Evolutionary conservation across 2,797 vertebrate species (phyloP), one percentile per base, ranked within the genome.

Genomic region (Characodon lateralis): DNA sequence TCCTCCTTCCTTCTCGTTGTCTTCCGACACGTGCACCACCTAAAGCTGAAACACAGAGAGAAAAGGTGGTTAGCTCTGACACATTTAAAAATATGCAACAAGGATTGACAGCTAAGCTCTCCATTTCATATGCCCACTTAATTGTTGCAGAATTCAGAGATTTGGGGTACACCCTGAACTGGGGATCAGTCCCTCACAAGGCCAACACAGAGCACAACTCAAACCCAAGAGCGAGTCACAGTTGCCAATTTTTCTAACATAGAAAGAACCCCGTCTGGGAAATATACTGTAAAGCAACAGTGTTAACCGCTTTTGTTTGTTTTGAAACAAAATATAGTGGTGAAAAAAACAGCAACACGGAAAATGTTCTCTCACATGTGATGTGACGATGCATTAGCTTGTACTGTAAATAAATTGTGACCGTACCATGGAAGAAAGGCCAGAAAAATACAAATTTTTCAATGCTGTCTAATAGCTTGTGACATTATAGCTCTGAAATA

Each of bases 21-120:
- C 95, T 96, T 97, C 96, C 95, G 96, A 95, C 96, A 95, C 96
- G 91, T 90, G 87, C 92, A 96, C 96, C 95, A 97, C 97, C 97
- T 98, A 83, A 78, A 94, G 85, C 93, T 93, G 88, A 87, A 31
- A 83, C 66, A 74, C 28, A 61, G 55, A 80, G 72, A 43, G 46
- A 79, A 53, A 77, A 28, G 16, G 0, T 22, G 43, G 31, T 91
- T 74, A 89, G 77, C 51, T 72, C 68, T 16, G 59, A 24, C 3
- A 26, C n/a, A 48, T 48, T 70, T 46, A 26, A 26, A 70, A 24
- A 26, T 13, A 14, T 8, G n/a, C 43, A 70, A 41, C 41, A 70
- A 9, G 48, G 24, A 70, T 18, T 26, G 13, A 70, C 24, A 70
- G 41, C 8, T 70, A 70, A 70, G 66, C n/a, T 6, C 2, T 69